A percentile compares a stretch with the other conserved stretches of the same genome.
phyloP scores from a whole-genome alignment of 2,113 vertebrate species.

The Coreoperca whiteheadi region DNA sequence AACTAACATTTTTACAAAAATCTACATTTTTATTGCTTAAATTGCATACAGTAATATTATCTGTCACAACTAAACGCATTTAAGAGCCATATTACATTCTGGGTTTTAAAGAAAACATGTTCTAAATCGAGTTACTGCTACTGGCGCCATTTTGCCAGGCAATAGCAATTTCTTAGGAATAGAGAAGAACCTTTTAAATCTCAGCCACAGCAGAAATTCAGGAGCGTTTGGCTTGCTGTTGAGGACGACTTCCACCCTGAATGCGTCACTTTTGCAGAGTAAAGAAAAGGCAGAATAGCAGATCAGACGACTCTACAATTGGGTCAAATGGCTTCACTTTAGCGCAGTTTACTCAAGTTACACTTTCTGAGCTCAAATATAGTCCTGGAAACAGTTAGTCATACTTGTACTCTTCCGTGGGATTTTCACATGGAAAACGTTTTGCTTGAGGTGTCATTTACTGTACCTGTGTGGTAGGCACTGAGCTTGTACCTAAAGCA shows the following conservation, averaged over 20 bases:
- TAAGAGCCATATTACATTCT: no score
- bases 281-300: neutral
- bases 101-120: no score
- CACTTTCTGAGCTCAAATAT: neutral
- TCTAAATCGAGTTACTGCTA: neutral
- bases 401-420: neutral
- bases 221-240: neutral
- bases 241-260: neutral
- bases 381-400: neutral
- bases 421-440: neutral
- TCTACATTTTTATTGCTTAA: no score
- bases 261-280: neutral
- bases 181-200: neutral
- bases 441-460: neutral
- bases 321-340: neutral
- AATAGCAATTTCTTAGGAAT: neutral
- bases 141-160: neutral
- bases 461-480: no score
- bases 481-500: neutral
- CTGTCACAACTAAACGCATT: no score
- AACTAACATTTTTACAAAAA: no score
- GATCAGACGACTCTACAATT: neutral
- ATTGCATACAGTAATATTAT: no score
- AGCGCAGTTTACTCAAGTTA: conserved; percentile 6
- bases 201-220: neutral